Percentiles rank a stretch among this genome's conserved stretches.
phyloP scores from a whole-genome alignment of 2,888 invertebrate species.

The Schizotus pectinicornis region DNA sequence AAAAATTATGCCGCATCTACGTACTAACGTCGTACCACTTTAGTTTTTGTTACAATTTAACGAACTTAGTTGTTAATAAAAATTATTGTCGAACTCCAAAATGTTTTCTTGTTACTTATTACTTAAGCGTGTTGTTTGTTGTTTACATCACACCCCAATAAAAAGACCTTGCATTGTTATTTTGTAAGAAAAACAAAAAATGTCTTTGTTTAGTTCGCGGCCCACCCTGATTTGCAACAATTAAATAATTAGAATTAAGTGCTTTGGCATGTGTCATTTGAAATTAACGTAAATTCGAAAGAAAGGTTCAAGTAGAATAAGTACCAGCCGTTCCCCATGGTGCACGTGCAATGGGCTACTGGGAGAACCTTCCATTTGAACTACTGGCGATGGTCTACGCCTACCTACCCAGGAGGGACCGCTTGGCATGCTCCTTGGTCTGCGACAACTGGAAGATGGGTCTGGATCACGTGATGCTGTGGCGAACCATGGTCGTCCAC shows the following conservation, averaged over 20 bases:
- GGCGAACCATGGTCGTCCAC: slow-evolving; percentile 49
- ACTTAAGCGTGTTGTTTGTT: background rate
- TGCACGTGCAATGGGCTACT: slow-evolving; percentile 34
- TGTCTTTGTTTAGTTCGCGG: no score
- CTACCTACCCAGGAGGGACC: slow-evolving; percentile 48
- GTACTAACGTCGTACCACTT: no score
- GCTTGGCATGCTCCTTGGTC: slow-evolving; percentile 48
- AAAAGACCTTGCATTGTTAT: background rate
- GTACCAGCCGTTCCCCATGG: slow-evolving; percentile 5
- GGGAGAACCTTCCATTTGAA: slow-evolving; percentile 47
- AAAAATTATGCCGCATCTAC: no score
- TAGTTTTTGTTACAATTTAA: no score
- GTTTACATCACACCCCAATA: background rate
- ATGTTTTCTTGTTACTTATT: no score
- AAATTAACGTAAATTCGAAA: slow-evolving; percentile 22
- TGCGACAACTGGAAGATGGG: slow-evolving; percentile 49
- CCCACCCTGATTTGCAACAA: no score
- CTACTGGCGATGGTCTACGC: slow-evolving; percentile 47
- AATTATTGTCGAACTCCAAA: no score
- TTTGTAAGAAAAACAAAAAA: no score
- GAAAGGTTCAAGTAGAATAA: slow-evolving; percentile 4
- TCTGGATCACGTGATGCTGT: slow-evolving; percentile 44
- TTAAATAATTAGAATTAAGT: slow-evolving; percentile 16
- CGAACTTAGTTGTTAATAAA: no score
- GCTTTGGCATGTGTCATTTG: slow-evolving; percentile 15